phyloP scores from a whole-genome alignment of 2,113 vertebrate genomes.

The Ahaetulla prasina region DNA sequence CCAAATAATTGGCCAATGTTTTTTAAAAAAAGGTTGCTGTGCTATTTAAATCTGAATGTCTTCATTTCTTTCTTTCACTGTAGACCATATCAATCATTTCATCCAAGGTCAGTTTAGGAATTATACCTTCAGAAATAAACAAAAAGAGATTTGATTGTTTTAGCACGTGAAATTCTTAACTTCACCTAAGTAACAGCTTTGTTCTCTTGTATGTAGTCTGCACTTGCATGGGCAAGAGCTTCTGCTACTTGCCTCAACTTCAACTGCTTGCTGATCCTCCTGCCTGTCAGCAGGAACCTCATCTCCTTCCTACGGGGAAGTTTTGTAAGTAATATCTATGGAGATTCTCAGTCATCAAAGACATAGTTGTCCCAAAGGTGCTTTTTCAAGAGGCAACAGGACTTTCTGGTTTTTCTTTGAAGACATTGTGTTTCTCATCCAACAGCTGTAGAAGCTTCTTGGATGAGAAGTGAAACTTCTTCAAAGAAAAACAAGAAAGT shows the following conservation, averaged over 20 bases:
- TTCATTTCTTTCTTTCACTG: neutral
- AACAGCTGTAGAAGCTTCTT: too few relatives aligned
- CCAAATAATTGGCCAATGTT: neutral
- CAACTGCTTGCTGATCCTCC: slow-evolving; percentile 79
- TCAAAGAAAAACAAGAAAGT: too few relatives aligned
- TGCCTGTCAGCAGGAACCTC: slow-evolving; percentile 77
- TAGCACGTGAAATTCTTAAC: neutral
- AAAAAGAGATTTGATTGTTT: neutral
- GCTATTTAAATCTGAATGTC: neutral
- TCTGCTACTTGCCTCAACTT: slow-evolving; percentile 79
- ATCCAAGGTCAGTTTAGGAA: neutral
- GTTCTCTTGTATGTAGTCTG: slow-evolving; percentile 62
- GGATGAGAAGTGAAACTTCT: too few relatives aligned
- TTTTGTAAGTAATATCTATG: slow-evolving; percentile 63
- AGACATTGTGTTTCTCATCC: too few relatives aligned
- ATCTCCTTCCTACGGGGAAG: slow-evolving; percentile 74
- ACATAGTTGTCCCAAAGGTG: too few relatives aligned
- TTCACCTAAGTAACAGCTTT: slow-evolving; percentile 46
- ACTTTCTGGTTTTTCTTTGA: too few relatives aligned
- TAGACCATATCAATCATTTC: neutral
- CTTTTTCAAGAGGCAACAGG: too few relatives aligned
- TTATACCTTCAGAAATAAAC: neutral
- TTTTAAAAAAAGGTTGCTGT: neutral
- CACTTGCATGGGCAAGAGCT: slow-evolving; percentile 78
- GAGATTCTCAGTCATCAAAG: too few relatives aligned